phyloP scores from a whole-genome alignment of 2,888 invertebrate genomes.

The Apamea crenata region DNA sequence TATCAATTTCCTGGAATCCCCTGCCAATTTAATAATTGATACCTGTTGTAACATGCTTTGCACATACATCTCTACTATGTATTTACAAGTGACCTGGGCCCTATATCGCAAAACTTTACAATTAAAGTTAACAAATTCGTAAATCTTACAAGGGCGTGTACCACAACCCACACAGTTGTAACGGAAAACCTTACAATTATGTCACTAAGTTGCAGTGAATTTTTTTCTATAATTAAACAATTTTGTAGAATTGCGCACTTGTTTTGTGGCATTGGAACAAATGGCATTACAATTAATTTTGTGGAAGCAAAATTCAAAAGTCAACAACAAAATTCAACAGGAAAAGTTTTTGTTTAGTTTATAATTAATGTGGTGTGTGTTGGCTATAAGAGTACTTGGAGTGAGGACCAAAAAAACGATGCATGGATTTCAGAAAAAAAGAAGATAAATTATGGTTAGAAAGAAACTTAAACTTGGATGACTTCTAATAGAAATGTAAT shows the following conservation, averaged over 20 bases:
- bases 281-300: neutral
- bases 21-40: conserved; percentile 40
- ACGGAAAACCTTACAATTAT: no score
- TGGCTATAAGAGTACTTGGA: neutral
- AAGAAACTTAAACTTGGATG: neutral
- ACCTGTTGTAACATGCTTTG: conserved; percentile 13
- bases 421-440: neutral
- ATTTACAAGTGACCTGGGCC: neutral
- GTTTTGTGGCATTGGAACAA: neutral
- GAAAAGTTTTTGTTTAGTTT: neutral
- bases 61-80: neutral
- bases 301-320: neutral
- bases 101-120: no score
- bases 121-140: no score
- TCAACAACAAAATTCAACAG: neutral
- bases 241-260: no score
- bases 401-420: neutral
- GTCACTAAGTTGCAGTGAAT: no score
- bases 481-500: no score
- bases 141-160: no score
- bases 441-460: neutral
- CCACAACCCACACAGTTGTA: no score
- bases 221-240: no score
- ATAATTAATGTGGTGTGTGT: neutral
- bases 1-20: conserved; percentile 23